A percentile compares a stretch with the other conserved stretches of the same genome.
These are phyloP conservation scores for Pollenia angustigena DNA, from an alignment of 2,888 invertebrate genomes.

Conservation along the genomic window DNA sequence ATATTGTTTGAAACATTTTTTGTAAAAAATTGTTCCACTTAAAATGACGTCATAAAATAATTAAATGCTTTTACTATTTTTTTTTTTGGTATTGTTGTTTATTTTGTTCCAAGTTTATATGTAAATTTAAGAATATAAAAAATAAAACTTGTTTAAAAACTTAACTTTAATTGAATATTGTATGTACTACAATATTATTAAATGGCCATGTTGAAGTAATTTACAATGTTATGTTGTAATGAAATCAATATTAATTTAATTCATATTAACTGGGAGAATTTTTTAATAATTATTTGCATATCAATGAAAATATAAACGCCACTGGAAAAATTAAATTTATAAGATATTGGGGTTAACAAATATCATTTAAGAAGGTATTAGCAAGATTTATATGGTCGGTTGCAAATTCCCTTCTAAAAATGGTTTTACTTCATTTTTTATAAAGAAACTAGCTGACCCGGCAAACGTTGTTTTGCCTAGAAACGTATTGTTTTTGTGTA, in stretches of 20 bases:
- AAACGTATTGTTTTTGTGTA: too few relatives aligned
- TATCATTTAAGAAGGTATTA: too few relatives aligned
- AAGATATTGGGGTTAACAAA: too few relatives aligned
- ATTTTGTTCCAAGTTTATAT: slow-evolving; percentile 26
- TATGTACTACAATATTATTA: neutral
- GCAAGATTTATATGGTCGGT: too few relatives aligned
- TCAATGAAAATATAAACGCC: too few relatives aligned
- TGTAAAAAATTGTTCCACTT: slow-evolving; percentile 19
- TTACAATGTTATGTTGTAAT: slow-evolving; percentile 5
- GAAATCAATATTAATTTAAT: slow-evolving; percentile 35
- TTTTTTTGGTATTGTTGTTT: neutral
- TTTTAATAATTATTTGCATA: neutral
- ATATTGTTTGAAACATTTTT: slow-evolving; percentile 13
- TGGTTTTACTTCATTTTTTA: too few relatives aligned
- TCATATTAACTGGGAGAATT: slow-evolving; percentile 4
- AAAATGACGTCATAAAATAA: slow-evolving; percentile 57
- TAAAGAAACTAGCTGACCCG: too few relatives aligned
- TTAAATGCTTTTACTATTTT: slow-evolving; percentile 40
- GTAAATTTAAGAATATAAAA: slow-evolving; percentile 25
- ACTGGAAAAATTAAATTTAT: neutral
- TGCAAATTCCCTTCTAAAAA: too few relatives aligned
- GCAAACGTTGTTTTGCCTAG: too few relatives aligned
- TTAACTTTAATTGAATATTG: neutral
- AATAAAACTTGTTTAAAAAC: slow-evolving; percentile 32
- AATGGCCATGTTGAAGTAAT: slow-evolving; percentile 14